Conservation (phyloP, 92 coral and sea anemone genomes). For the Palythoa grandiflora region DNA sequence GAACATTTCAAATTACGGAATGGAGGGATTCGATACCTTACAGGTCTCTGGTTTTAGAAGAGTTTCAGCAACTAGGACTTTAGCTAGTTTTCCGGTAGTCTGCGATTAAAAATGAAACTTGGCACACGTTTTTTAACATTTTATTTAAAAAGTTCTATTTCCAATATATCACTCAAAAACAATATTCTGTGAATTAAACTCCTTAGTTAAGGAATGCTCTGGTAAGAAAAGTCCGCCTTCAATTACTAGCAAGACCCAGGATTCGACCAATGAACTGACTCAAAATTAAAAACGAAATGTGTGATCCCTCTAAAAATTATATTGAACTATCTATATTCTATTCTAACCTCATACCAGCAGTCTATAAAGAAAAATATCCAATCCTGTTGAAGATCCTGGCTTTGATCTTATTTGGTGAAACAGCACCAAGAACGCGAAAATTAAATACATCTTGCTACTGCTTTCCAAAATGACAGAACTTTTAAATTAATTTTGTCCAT, state of each 20-base stretch:
- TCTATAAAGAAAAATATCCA: no score
- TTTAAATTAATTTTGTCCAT: neutral
- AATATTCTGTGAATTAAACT: neutral
- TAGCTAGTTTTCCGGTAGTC: neutral
- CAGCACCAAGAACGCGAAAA: no score
- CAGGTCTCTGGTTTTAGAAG: neutral
- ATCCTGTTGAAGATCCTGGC: no score
- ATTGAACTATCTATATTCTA: neutral
- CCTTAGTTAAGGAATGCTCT: neutral
- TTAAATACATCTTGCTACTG: neutral
- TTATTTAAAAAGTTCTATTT: constrained; percentile 15
- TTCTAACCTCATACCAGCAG: neutral
- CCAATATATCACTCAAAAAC: neutral
- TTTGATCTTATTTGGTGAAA: no score
- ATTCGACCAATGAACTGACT: neutral
- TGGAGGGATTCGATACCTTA: neutral
- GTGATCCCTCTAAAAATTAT: neutral
- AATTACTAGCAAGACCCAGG: neutral
- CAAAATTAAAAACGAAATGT: neutral
- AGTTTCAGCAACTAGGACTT: neutral
- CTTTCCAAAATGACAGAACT: neutral
- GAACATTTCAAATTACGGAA: no score
- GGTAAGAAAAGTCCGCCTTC: neutral
- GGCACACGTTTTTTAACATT: neutral
- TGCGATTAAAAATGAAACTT: neutral